Conservation (phyloP, 1,140 invertebrate genomes). For the Drosophila micromelanica region DNA sequence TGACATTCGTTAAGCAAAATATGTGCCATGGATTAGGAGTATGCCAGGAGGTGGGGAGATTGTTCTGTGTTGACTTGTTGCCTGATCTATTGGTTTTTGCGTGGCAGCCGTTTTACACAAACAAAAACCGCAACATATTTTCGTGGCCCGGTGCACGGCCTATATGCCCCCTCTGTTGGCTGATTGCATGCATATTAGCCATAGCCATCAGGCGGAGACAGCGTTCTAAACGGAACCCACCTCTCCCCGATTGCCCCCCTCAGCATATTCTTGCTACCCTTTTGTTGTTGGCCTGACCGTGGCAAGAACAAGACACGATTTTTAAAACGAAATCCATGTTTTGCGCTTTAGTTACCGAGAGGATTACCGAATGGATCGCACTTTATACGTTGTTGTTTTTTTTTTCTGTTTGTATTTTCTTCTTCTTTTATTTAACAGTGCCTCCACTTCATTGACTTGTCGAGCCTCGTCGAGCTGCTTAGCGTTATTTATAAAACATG, state of each 20-base stretch:
- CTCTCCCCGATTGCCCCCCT: neutral
- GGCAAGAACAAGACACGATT: conserved; percentile 79
- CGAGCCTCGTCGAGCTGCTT: conserved; percentile 41
- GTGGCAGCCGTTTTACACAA: conserved; percentile 66
- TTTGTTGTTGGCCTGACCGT: conserved; percentile 48
- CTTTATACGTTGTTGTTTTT: conserved; percentile 43
- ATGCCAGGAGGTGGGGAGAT: conserved; percentile 21
- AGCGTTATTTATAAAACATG: conserved; percentile 81
- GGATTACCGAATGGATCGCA: conserved; percentile 60
- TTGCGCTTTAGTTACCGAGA: conserved; percentile 46
- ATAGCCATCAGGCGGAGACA: conserved; percentile 56
- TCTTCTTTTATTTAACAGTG: conserved; percentile 46
- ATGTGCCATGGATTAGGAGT: conserved; percentile 58
- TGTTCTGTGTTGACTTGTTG: conserved; percentile 40
- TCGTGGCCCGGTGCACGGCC: conserved; percentile 48
- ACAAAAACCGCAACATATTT: conserved; percentile 62
- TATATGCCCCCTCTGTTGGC: conserved; percentile 22
- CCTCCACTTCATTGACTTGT: conserved; percentile 48
- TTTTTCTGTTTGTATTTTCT: neutral
- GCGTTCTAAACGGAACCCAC: conserved; percentile 54
- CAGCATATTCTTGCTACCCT: conserved; percentile 68
- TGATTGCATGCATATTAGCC: conserved; percentile 79
- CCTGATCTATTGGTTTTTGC: conserved; percentile 79
- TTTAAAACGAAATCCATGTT: conserved; percentile 82
- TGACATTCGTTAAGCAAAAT: conserved; percentile 81